These are phyloP conservation scores for Anastatus disparis DNA, from an alignment of 1,140 invertebrate genomes.

Conservation along the genomic window DNA sequence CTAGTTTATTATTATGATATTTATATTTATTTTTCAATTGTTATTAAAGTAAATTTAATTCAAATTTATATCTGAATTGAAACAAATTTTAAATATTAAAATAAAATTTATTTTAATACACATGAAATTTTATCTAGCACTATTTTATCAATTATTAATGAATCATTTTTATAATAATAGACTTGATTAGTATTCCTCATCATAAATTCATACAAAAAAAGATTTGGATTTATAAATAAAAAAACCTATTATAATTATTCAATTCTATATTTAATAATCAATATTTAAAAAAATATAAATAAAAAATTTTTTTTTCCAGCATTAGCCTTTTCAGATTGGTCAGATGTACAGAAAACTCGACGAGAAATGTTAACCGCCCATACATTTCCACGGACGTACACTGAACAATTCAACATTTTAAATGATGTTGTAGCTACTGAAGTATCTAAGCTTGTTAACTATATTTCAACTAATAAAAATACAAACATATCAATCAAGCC, in stretches of 20 bases:
- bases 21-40: no score
- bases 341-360: conserved; percentile 80
- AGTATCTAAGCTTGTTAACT: conserved; percentile 69
- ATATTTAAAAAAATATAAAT: no score
- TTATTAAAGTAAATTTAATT: no score
- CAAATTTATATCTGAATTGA: background rate
- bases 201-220: no score
- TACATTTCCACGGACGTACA: conserved; percentile 80
- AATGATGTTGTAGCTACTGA: conserved; percentile 74
- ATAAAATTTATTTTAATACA: no score
- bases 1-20: no score
- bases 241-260: background rate
- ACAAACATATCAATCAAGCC: conserved; percentile 67
- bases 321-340: conserved; percentile 88
- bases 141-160: no score
- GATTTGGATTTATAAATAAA: background rate
- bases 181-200: no score
- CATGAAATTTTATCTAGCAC: no score
- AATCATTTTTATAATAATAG: no score
- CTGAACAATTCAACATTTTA: conserved; percentile 75
- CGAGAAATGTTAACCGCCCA: conserved; percentile 81
- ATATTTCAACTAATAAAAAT: conserved; percentile 62
- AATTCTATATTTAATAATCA: no score
- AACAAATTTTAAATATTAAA: no score
- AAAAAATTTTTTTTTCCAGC: conserved; percentile 71